Base-by-base conservation (phyloP, 2,113 vertebrate genomes). In the Cranoglanis bouderius region DNA sequence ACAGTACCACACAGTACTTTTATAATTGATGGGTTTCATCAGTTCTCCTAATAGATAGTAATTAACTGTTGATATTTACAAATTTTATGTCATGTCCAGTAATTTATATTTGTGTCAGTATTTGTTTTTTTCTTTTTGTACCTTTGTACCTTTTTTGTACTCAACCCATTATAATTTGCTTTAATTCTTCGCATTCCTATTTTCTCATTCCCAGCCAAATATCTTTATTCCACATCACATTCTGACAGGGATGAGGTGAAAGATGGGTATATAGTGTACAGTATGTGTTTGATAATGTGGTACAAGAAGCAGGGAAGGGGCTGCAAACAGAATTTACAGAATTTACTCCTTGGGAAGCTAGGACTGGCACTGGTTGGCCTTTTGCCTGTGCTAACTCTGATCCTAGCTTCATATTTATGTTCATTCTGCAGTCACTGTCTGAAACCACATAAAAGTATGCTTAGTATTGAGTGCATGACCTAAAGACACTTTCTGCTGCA, bases 31-130 rank as follows among this genome's bases (percentile, higher is more conserved):
- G 18, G 32, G 18, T 38, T 72, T 77, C 13, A 2, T 78, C 13
- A 51, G 46, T 51, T 51, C 26, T 78, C 24, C 10, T 46, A 77
- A 77, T 46, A 49, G 43, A 77, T 29, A 13, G 19, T 46, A 77
- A 78, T 78, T 78, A 78, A 49, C 43, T n/a, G 26, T n/a, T 78
- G 43, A 78, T 51, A 51, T 78, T 78, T 78, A 26, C 74, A 46
- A 26, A 24, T 12, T 24, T 40, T 4, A 12, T 29, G 10, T 16
- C 46, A 51, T 16, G 43, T 16, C 43, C 12, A 13, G 40, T 46
- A 10, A n/a, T 51, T 51, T 78, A 6, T n/a, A 46, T 74, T 40
- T 38, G 70, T 21, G 38, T 63, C 24, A 29, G 61, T 63, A 29
- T 63, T 63, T 9, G n/a, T 32, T 70, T 70, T 65, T 65, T 63